Percentiles rank a stretch among this genome's conserved stretches.
phyloP scores from a whole-genome alignment of 2,797 vertebrate species.

The Distichodus sexfasciatus region DNA sequence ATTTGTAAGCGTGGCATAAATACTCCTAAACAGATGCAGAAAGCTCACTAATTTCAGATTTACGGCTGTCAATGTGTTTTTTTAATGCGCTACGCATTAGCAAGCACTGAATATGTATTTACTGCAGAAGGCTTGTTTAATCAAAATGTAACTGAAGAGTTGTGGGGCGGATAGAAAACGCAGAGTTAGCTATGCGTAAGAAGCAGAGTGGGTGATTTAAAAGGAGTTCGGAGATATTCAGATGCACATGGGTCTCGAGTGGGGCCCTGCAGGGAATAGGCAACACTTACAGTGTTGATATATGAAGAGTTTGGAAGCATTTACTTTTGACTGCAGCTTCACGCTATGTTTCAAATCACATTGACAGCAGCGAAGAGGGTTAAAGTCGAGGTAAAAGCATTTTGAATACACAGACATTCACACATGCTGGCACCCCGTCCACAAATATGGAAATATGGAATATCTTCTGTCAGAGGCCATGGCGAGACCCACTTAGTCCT shows the following conservation, averaged over 20 bases:
- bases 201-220: slow-evolving; percentile 40
- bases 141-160: slow-evolving; percentile 54
- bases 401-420: not conserved
- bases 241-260: slow-evolving; percentile 30
- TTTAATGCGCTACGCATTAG: slow-evolving; percentile 18
- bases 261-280: slow-evolving; percentile 2
- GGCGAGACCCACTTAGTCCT: no score
- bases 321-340: slow-evolving; percentile 40
- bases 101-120: slow-evolving; percentile 37
- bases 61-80: slow-evolving; percentile 5
- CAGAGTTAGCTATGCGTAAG: slow-evolving; percentile 18
- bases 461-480: no score
- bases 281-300: slow-evolving; percentile 39
- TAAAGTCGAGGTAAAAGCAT: slow-evolving; percentile 22
- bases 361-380: slow-evolving; percentile 37
- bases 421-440: not conserved
- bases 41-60: slow-evolving; percentile 22
- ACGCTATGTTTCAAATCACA: slow-evolving; percentile 21
- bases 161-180: slow-evolving; percentile 35
- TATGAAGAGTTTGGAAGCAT: slow-evolving; percentile 36
- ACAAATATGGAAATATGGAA: not conserved
- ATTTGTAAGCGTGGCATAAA: not conserved
- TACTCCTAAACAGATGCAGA: slow-evolving; percentile 36
- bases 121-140: slow-evolving; percentile 31
- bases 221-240: slow-evolving; percentile 33